Conservation (phyloP, 2,797 vertebrate species). For the Paedocypris micromegethes region DNA sequence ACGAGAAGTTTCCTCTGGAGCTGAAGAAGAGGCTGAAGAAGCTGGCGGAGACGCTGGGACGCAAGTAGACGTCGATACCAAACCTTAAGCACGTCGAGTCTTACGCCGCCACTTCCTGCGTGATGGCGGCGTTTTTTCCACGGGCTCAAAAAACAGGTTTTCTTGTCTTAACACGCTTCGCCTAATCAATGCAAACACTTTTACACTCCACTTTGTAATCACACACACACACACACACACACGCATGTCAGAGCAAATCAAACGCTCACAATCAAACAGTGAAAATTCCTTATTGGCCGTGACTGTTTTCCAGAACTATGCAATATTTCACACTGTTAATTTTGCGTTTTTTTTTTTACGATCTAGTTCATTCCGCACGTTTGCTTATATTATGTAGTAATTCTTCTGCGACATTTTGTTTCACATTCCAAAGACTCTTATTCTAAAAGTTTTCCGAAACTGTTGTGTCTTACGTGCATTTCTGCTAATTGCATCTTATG, state of each 20-base stretch:
- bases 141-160: background rate
- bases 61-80: constrained; percentile 72
- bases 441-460: too few relatives aligned
- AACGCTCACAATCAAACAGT: background rate
- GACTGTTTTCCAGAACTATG: constrained; percentile 5
- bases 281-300: background rate
- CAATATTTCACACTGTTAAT: constrained; percentile 7
- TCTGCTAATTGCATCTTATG: too few relatives aligned
- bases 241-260: constrained; percentile 18
- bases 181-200: background rate
- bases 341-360: background rate
- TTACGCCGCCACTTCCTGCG: background rate
- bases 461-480: too few relatives aligned
- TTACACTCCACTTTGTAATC: constrained; percentile 4
- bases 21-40: constrained; percentile 98
- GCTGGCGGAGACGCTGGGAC: constrained; percentile 85
- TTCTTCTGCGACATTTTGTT: too few relatives aligned
- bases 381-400: background rate
- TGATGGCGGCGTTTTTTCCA: constrained; percentile 5
- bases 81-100: too few relatives aligned
- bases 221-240: background rate
- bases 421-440: too few relatives aligned
- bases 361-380: too few relatives aligned
- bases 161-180: constrained; percentile 9
- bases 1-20: constrained; percentile 98